Conservation (phyloP, 2,113 vertebrate genomes). For the Corythornis madagascariensis region DNA sequence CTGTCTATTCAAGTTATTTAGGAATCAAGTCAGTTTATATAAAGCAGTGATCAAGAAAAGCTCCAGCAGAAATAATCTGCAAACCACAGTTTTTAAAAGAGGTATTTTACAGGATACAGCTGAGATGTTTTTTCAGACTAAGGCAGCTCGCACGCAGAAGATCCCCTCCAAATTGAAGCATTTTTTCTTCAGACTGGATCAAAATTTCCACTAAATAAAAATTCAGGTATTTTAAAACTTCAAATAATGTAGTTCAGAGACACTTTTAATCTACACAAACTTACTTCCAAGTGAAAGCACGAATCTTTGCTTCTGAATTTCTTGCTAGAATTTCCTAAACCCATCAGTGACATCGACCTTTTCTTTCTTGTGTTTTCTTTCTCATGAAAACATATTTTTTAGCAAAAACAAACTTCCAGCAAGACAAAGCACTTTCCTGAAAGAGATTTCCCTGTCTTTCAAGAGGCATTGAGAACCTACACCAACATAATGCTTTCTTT, state of each 20-base stretch:
- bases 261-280: neutral
- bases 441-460: neutral
- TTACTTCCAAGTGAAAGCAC: neutral
- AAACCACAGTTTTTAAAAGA: neutral
- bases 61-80: neutral
- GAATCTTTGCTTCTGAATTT: neutral
- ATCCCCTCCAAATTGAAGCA: neutral
- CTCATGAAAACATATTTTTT: neutral
- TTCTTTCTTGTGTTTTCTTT: neutral
- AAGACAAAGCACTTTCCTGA: neutral
- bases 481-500: neutral
- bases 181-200: neutral
- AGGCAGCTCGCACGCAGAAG: neutral
- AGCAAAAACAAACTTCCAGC: neutral
- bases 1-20: neutral
- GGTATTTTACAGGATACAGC: neutral
- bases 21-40: slow-evolving; percentile 5
- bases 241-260: neutral
- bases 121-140: neutral
- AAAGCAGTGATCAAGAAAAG: neutral
- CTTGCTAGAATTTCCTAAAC: neutral
- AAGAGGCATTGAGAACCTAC: neutral
- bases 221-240: neutral
- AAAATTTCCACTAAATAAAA: neutral
- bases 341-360: neutral